phyloP scores from a whole-genome alignment of 2,113 vertebrate genomes.

The Paedocypris sp. region DNA sequence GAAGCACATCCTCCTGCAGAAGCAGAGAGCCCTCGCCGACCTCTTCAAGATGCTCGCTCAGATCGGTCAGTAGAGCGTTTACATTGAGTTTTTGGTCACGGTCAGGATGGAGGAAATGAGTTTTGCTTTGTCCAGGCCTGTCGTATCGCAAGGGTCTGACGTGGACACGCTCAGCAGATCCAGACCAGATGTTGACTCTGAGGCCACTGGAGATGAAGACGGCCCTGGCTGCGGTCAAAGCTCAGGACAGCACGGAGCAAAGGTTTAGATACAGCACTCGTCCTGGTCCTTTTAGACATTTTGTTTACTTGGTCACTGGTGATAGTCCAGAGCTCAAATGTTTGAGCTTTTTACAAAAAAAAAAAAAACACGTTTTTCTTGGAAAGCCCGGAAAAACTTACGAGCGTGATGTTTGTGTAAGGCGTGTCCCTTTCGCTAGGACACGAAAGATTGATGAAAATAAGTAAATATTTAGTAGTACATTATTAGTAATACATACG shows the following conservation, averaged over 20 bases:
- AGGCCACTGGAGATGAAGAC: slow-evolving; percentile 71
- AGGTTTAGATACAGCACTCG: slow-evolving; percentile 56
- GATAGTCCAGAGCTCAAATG: no score
- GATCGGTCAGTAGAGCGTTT: slow-evolving; percentile 51
- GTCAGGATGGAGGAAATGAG: neutral
- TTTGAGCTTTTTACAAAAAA: no score
- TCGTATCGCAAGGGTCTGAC: slow-evolving; percentile 85
- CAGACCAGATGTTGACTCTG: slow-evolving; percentile 65
- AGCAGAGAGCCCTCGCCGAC: slow-evolving; percentile 84
- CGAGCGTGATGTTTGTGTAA: no score
- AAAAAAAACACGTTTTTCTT: no score
- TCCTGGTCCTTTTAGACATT: no score
- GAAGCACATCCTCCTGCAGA: slow-evolving; percentile 90
- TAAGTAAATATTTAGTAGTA: no score
- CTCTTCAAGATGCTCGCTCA: slow-evolving; percentile 85
- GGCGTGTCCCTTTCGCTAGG: no score
- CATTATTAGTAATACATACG: no score
- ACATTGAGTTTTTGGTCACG: neutral
- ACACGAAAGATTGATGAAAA: no score
- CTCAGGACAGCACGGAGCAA: slow-evolving; percentile 49
- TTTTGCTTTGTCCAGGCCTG: slow-evolving; percentile 62
- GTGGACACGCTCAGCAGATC: slow-evolving; percentile 67
- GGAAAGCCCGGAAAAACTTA: no score
- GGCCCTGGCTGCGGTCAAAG: slow-evolving; percentile 53
- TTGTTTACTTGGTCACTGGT: no score